Conservation (phyloP, 2,797 vertebrate genomes). For the Galaxias olidus region DNA sequence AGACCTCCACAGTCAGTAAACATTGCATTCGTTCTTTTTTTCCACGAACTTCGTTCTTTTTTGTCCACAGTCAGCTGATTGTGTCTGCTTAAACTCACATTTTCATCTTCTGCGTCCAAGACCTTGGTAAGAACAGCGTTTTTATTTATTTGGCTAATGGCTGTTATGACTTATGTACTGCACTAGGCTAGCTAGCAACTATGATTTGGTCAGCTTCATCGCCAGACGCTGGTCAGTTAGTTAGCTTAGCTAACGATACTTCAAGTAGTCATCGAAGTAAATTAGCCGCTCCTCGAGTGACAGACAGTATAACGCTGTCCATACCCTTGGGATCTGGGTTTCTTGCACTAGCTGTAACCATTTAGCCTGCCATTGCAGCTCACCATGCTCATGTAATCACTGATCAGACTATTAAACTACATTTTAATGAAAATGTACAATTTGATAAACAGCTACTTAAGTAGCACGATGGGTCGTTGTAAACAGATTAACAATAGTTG, state of each 20-base stretch:
- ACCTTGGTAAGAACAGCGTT: slow-evolving; percentile 70
- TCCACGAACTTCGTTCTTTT: slow-evolving; percentile 58
- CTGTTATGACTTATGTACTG: slow-evolving; percentile 70
- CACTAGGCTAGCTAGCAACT: no score
- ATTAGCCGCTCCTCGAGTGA: slow-evolving; percentile 35
- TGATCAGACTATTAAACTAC: no score
- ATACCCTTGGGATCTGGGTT: background rate
- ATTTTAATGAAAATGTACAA: no score
- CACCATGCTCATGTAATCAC: no score
- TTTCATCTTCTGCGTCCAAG: slow-evolving; percentile 47
- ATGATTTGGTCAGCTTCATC: slow-evolving; percentile 62
- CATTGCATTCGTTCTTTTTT: slow-evolving; percentile 67
- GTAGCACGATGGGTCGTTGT: no score
- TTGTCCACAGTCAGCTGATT: slow-evolving; percentile 54
- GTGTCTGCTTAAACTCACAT: slow-evolving; percentile 49
- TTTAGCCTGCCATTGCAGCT: no score
- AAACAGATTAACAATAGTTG: no score
- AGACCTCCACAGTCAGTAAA: slow-evolving; percentile 82
- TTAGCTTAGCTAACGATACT: slow-evolving; percentile 65
- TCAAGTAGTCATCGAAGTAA: slow-evolving; percentile 16
- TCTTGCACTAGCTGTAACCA: background rate
- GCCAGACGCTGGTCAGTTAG: slow-evolving; percentile 68
- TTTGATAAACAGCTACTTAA: no score
- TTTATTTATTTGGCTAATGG: slow-evolving; percentile 52
- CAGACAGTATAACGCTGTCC: slow-evolving; percentile 10